These are phyloP conservation scores for Heliconius eleuchia DNA, from an alignment of 1,140 invertebrate genomes.

Conservation along the genomic window DNA sequence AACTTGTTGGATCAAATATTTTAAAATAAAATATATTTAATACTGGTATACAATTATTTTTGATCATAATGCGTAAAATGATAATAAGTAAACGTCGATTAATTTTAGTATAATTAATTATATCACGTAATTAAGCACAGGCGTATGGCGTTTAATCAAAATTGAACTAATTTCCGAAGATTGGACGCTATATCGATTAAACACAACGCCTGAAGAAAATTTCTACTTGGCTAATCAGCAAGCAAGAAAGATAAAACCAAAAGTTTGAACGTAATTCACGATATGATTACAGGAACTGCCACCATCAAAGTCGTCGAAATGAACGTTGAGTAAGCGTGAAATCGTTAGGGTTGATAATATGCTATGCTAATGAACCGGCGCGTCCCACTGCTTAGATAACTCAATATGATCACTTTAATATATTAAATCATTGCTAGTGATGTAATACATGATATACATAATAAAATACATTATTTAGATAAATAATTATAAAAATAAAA, in stretches of 20 bases:
- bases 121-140: conserved; percentile 46
- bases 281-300: conserved; percentile 60
- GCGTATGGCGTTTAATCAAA: conserved; percentile 57
- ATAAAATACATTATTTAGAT: neutral
- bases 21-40: neutral
- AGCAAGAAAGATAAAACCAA: conserved; percentile 65
- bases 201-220: conserved; percentile 59
- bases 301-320: conserved; percentile 67
- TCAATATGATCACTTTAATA: conserved; percentile 33
- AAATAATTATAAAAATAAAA: neutral
- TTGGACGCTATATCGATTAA: conserved; percentile 67
- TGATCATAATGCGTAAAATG: neutral
- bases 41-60: neutral
- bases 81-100: neutral
- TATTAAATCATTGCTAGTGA: neutral
- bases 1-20: neutral
- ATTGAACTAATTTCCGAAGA: conserved; percentile 66
- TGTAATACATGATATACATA: neutral
- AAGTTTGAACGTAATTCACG: conserved; percentile 72
- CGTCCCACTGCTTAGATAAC: conserved; percentile 49
- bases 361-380: conserved; percentile 64
- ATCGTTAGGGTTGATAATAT: conserved; percentile 74
- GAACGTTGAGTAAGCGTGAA: conserved; percentile 64
- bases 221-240: conserved; percentile 65
- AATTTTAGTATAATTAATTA: conserved; percentile 36